phyloP scores from a whole-genome alignment of 2,888 invertebrate species.

The Pocota personata region DNA sequence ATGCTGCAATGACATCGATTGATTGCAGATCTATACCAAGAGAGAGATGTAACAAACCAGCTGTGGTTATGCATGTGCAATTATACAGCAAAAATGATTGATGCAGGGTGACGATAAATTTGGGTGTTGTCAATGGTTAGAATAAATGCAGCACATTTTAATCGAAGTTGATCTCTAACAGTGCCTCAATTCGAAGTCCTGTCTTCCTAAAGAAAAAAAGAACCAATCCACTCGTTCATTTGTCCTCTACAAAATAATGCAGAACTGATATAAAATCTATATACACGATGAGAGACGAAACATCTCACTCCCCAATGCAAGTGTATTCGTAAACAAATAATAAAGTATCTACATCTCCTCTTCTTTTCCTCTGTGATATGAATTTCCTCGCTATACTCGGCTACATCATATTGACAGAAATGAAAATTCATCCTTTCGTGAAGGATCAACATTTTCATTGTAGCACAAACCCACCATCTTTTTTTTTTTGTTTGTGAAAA shows the following conservation, averaged over 20 bases:
- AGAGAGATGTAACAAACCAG: too few relatives aligned
- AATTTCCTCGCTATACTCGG: conserved; percentile 1
- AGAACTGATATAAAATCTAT: neutral
- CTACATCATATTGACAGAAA: conserved; percentile 47
- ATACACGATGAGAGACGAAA: neutral
- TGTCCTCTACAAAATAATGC: neutral
- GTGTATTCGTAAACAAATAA: conserved; percentile 24
- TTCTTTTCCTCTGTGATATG: conserved; percentile 2
- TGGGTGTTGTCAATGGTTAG: too few relatives aligned
- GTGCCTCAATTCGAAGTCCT: too few relatives aligned
- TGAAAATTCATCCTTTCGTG: conserved; percentile 48
- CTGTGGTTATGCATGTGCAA: too few relatives aligned
- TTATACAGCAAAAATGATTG: too few relatives aligned
- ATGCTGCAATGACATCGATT: too few relatives aligned
- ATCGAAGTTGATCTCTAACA: too few relatives aligned
- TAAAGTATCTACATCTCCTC: neutral
- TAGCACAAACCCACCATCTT: neutral
- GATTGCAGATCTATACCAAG: too few relatives aligned
- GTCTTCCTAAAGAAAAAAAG: too few relatives aligned
- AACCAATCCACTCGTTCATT: neutral
- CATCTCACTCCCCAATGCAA: neutral
- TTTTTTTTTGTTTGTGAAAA: neutral
- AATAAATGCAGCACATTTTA: too few relatives aligned
- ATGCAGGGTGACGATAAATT: too few relatives aligned
- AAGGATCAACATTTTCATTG: conserved; percentile 56